Conservation (phyloP, 1,140 invertebrate species). For the Pinna nobilis region DNA sequence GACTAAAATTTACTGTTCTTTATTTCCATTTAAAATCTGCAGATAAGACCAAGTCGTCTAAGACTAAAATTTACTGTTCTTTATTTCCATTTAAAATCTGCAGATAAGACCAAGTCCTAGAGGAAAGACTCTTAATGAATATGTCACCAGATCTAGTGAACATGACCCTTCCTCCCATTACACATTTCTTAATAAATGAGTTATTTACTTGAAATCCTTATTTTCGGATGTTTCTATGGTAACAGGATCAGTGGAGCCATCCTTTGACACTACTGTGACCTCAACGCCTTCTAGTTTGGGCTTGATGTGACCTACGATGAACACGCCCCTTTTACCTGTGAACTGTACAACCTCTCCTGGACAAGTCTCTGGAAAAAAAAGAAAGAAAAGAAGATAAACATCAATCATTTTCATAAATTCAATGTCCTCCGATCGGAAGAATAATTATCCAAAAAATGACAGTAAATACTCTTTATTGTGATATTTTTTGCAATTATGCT, state of each 20-base stretch:
- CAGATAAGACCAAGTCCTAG: no score
- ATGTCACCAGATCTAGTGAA: no score
- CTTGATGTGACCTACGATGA: conserved; percentile 78
- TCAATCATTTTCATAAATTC: background rate
- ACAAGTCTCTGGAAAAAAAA: conserved; percentile 80
- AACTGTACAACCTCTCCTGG: conserved; percentile 79
- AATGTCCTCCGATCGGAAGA: no score
- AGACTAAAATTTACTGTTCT: no score
- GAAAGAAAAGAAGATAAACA: background rate
- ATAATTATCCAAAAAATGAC: background rate
- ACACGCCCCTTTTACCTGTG: conserved; percentile 77
- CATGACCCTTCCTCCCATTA: no score
- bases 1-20: no score
- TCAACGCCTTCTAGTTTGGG: conserved; percentile 82
- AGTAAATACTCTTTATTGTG: background rate
- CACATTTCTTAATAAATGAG: no score
- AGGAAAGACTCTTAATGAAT: no score
- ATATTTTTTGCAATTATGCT: background rate
- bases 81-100: no score
- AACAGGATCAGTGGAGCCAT: conserved; percentile 54
- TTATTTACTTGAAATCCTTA: conserved; percentile 79
- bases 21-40: no score
- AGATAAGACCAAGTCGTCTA: no score
- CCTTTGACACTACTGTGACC: conserved; percentile 76
- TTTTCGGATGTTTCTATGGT: conserved; percentile 76